A percentile compares a stretch with the other conserved stretches of the same genome.
phyloP scores from a whole-genome alignment of 2,797 vertebrate genomes.

The Anomalospiza imberbis region DNA sequence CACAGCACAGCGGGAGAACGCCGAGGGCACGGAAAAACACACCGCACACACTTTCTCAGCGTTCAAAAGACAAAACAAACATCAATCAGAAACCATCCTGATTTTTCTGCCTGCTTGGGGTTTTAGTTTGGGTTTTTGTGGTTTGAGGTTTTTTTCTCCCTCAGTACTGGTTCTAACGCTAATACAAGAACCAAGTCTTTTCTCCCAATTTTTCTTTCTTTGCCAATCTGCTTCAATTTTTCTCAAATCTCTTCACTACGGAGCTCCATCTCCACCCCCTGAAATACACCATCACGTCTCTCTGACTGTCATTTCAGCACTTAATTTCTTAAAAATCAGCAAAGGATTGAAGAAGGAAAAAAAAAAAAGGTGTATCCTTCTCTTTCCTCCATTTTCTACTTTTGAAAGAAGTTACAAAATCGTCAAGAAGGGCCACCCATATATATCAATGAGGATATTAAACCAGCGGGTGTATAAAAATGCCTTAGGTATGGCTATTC shows the following conservation, averaged over 20 bases:
- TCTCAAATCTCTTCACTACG: neutral
- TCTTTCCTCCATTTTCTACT: neutral
- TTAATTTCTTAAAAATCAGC: neutral
- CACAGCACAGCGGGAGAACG: fast-evolving
- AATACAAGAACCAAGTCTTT: neutral
- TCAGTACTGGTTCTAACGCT: neutral
- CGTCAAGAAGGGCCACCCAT: neutral
- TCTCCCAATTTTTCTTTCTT: neutral
- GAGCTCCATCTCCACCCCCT: neutral
- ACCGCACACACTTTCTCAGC: neutral
- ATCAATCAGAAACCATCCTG: neutral
- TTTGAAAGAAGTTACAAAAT: neutral
- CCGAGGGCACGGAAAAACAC: neutral
- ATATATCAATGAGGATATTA: neutral
- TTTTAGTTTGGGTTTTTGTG: neutral
- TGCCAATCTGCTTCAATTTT: neutral
- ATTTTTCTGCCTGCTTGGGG: neutral
- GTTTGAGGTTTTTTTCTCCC: neutral
- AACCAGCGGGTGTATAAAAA: neutral
- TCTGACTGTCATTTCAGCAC: neutral
- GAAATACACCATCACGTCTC: neutral
- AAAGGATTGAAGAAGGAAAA: neutral
- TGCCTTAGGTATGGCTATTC: neutral
- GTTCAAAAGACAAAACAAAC: neutral
- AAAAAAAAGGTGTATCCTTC: neutral